Conservation (phyloP, 2,797 vertebrate genomes). For the Gambelia wislizenii region DNA sequence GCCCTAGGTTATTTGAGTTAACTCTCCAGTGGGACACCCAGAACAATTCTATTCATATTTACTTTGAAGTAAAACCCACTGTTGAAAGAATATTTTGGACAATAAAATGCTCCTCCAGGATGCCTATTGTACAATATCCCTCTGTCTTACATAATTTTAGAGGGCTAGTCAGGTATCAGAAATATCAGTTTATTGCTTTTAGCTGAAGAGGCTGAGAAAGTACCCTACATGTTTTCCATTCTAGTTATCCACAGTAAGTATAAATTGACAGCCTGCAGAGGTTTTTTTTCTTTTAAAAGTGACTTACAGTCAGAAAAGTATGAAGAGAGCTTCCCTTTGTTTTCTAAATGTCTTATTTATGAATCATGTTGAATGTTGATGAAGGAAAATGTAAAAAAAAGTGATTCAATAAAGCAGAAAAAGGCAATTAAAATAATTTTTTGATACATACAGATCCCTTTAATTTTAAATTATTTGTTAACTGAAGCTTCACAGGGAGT, state of each 20-base stretch:
- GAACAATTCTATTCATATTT: neutral
- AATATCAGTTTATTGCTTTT: neutral
- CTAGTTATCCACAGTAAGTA: conserved; percentile 36
- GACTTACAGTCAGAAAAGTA: conserved; percentile 3
- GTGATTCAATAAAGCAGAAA: conserved; percentile 11
- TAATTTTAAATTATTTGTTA: conserved; percentile 32
- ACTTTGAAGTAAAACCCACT: neutral
- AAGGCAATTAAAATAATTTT: conserved; percentile 31
- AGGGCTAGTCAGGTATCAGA: conserved; percentile 24
- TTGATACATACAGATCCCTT: neutral
- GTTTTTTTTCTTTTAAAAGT: neutral
- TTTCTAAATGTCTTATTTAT: neutral
- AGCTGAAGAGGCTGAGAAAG: conserved; percentile 38
- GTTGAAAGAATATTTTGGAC: neutral
- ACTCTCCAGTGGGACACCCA: neutral
- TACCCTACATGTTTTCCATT: conserved; percentile 27
- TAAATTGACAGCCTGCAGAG: neutral
- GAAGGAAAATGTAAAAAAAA: neutral
- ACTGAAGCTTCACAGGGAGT: conserved; percentile 8
- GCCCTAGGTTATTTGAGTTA: neutral
- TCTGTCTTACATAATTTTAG: conserved; percentile 22
- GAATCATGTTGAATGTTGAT: conserved; percentile 10
- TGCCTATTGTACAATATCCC: rapidly evolving
- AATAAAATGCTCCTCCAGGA: neutral
- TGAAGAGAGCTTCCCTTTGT: neutral